Evolutionary conservation across 1,140 invertebrate genomes (phyloP).

Genomic region (Thalassaphorura encarpata): DNA sequence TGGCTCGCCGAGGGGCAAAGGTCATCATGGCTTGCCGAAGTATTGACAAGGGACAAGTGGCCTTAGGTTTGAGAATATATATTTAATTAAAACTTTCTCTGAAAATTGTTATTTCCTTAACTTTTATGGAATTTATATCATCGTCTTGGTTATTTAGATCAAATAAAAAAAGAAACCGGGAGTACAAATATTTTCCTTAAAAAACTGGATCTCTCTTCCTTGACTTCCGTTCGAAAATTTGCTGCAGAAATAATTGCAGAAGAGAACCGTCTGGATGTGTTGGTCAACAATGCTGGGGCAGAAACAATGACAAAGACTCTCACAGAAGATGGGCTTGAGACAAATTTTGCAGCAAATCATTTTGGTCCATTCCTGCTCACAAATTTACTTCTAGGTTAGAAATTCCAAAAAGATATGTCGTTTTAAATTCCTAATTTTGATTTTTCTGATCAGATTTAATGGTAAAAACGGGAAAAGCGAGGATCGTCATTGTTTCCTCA

Average conservation of each 20-base stretch:
- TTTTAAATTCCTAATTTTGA: neutral
- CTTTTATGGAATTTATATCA: no score
- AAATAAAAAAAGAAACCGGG: slow-evolving; percentile 25
- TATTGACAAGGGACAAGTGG: no score
- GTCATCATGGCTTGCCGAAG: no score
- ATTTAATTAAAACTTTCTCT: no score
- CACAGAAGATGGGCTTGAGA: slow-evolving; percentile 40
- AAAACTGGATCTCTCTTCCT: slow-evolving; percentile 42
- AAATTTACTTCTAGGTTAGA: slow-evolving; percentile 51
- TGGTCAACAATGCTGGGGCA: slow-evolving; percentile 46
- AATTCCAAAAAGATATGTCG: neutral
- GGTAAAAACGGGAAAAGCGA: neutral
- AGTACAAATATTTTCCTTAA: slow-evolving; percentile 29
- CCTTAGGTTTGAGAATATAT: no score
- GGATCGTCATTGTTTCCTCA: slow-evolving; percentile 3
- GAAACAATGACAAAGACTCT: slow-evolving; percentile 33
- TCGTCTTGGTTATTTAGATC: no score
- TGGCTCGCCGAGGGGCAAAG: no score
- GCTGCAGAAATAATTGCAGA: slow-evolving; percentile 32
- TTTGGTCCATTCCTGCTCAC: slow-evolving; percentile 78
- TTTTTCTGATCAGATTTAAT: slow-evolving; percentile 1
- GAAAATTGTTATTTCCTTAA: no score
- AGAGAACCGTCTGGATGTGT: slow-evolving; percentile 40
- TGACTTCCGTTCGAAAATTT: slow-evolving; percentile 38
- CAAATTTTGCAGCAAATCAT: slow-evolving; percentile 60